Base-by-base conservation (phyloP, 2,888 invertebrate genomes). In the Chrysolina oricalcia region DNA sequence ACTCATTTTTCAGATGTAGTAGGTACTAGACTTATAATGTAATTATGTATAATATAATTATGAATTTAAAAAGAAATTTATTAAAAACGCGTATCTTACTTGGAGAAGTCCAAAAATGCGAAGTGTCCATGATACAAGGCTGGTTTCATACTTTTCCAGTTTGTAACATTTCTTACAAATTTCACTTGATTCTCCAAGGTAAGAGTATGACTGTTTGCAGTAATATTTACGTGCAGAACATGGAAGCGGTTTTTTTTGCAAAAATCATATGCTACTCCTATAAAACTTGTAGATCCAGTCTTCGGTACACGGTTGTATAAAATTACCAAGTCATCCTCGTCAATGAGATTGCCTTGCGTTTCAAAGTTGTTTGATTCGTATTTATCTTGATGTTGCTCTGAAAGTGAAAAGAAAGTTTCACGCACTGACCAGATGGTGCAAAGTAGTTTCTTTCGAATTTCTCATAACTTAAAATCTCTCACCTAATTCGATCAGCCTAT, bases 121-220 rank as follows among this genome's bases (percentile, higher is more conserved):
- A 99, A 94, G 88, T 99, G 99, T 0, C 99, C 99, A 89, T 99
- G 99, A 89, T 98, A 99, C 71, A 99, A 91, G 0, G 97, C 98
- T 59, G 99, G 99, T 88, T 97, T 96, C 89, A 96, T 94, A 70
- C 92, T 92, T 81, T 92, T 90, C 99, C 99, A 99, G 76, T 92
- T 91, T 0, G 96, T 95, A 66, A 99, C 93, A 89, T 99, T 99
- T 82, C 94, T 93, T 81, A 95, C 96, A 90, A 99, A 97, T 85
- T 94, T 91, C 78, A 92, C 91, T 87, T 99, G 99, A 90, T 99
- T 99, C 74, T 94, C 93, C 78, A 98, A 90, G 10, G 97, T 97
- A 87, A 99, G 92, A n/a, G 96, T 94, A 90, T 98, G 98, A 91
- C 95, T 95, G 88, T 99, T 99, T 76, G 96, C 96, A 1, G 98